Conservation (phyloP, 2,888 invertebrate genomes). For the Pyrrhia umbra region DNA sequence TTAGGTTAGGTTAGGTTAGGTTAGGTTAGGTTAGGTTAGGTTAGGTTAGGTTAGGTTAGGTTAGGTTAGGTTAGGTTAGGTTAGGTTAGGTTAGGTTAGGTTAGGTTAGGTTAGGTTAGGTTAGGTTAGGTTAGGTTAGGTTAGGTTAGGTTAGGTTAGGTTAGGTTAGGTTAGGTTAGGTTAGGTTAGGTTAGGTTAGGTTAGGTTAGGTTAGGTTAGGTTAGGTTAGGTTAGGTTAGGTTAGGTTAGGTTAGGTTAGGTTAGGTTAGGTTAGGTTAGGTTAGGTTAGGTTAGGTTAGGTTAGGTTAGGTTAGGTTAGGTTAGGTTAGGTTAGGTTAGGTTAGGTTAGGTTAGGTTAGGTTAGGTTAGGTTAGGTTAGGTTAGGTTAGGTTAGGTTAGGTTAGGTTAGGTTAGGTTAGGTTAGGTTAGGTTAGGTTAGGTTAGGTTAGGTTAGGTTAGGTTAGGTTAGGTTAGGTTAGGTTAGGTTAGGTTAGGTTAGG, state of each 20-base stretch:
- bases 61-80: constrained; percentile 44
- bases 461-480: constrained; percentile 21
- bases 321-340: constrained; percentile 40
- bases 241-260: constrained; percentile 46
- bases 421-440: constrained; percentile 35
- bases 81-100: constrained; percentile 43
- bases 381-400: constrained; percentile 24
- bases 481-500: constrained; percentile 25
- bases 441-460: constrained; percentile 33
- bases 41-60: constrained; percentile 48
- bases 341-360: constrained; percentile 27
- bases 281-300: constrained; percentile 42
- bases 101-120: too few species aligned
- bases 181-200: too few species aligned
- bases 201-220: constrained; percentile 17
- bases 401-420: constrained; percentile 31
- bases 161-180: too few species aligned
- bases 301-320: constrained; percentile 41
- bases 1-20: constrained; percentile 54
- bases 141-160: too few species aligned
- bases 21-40: constrained; percentile 51
- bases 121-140: too few species aligned
- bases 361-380: constrained; percentile 30
- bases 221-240: constrained; percentile 43
- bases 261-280: constrained; percentile 44